Evolutionary conservation across 37 sponge, comb jelly and placozoan genomes (phyloP).

Genomic region (Halichondria panicea): DNA sequence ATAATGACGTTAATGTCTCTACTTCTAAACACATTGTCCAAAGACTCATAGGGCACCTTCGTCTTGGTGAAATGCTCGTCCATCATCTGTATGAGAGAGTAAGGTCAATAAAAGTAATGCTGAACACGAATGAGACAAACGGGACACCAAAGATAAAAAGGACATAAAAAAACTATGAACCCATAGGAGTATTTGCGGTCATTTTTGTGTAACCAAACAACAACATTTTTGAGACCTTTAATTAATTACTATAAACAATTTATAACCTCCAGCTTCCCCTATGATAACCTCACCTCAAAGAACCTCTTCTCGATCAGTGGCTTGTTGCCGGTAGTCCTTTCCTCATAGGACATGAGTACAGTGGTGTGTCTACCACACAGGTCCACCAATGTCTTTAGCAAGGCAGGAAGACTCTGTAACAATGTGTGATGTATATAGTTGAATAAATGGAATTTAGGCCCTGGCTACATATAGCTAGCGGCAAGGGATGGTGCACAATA

Average conservation of each 20-base stretch:
- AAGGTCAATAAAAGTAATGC: background rate
- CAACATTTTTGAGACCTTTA: too few relatives aligned
- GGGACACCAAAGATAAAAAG: background rate
- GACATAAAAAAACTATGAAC: background rate
- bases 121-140: background rate
- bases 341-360: conserved; percentile 79
- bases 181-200: background rate
- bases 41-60: conserved; percentile 14
- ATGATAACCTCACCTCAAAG: conserved; percentile 43
- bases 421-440: too few relatives aligned
- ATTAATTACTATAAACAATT: too few relatives aligned
- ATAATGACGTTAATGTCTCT: conserved; percentile 64
- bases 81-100: conserved; percentile 33
- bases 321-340: conserved; percentile 81
- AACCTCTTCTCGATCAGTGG: conserved; percentile 57
- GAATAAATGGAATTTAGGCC: too few relatives aligned
- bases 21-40: conserved; percentile 56
- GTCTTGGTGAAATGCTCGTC: conserved; percentile 26
- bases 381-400: conserved; percentile 56
- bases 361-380: conserved; percentile 37
- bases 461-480: too few relatives aligned
- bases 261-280: background rate
- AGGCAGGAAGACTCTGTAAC: conserved; percentile 49
- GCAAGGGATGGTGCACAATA: too few relatives aligned
- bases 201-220: background rate